Evolutionary conservation across 1,140 invertebrate species (phyloP), one percentile per base, ranked within the genome.

Genomic region (Drosophila serrata): DNA sequence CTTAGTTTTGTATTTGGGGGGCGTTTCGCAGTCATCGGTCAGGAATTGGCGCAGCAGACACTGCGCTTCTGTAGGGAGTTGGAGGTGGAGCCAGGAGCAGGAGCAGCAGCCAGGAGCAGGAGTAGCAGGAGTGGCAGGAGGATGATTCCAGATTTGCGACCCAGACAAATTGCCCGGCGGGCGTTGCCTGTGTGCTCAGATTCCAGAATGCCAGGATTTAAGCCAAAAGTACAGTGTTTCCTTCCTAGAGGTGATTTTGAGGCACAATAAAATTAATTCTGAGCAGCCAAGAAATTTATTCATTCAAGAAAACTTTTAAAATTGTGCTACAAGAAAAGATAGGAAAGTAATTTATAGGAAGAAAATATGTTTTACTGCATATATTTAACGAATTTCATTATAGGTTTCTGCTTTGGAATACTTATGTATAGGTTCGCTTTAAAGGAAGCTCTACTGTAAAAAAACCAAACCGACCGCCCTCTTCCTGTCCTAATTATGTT

Each of bases 1-100:
- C 15, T 31, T 31, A 42, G n/a, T n/a, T 43, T 53, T 33, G 33
- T 56, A 76, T 79, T 79, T 79, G 13, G 73, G 67, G 63, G 84
- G 84, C 85, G 84, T 84, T 84, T 64, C 73, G 45, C 76, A 87
- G 67, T 87, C 82, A 87, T 87, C 82, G 84, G 59, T 88, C 68
- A 79, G 84, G 76, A 76, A 87, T 87, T 76, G 75, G 80, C 80
- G 27, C 63, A 90, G 63, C 63, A 84, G 67, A 68, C 74, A 60
- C 59, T 80, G 62, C 67, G 72, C 80, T 81, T 81, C 77, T 82
- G 69, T 45, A 43, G 35, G 60, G 45, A 59, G 49, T 37, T 37
- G 31, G 51, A 27, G 60, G 22, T 6, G 48, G 35, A 69, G 39
- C 12, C 12, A 24, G 31, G 19, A 53, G 31, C 31, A 22, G 39